phyloP scores from a whole-genome alignment of 1,140 invertebrate genomes.

The Drosophila miranda region DNA sequence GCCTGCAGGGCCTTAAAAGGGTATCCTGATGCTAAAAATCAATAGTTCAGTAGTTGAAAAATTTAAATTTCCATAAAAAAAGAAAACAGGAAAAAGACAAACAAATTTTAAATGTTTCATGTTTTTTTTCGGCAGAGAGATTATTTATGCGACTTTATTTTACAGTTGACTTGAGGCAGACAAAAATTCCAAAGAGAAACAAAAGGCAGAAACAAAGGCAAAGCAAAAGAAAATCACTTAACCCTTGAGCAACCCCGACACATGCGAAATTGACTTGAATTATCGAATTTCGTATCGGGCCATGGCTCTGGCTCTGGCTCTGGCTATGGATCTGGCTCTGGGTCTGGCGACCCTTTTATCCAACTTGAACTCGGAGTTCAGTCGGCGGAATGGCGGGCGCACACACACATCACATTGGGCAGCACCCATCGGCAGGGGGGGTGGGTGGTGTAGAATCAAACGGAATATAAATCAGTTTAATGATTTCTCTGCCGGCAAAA shows the following conservation, averaged over 20 bases:
- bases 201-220: constrained; percentile 1
- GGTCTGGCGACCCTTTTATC: constrained; percentile 58
- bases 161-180: constrained; percentile 58
- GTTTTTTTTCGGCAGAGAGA: constrained; percentile 3
- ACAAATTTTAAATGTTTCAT: constrained; percentile 47
- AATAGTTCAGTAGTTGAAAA: constrained; percentile 26
- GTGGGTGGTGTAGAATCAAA: constrained; percentile 50
- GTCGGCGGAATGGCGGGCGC: constrained; percentile 30
- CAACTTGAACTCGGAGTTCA: constrained; percentile 71
- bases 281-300: constrained; percentile 59
- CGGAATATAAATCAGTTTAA: constrained; percentile 76
- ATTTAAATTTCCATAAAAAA: constrained; percentile 25
- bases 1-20: constrained; percentile 42
- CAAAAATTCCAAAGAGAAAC: constrained; percentile 13
- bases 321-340: not conserved
- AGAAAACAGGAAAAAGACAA: not conserved
- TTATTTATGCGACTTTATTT: constrained; percentile 67
- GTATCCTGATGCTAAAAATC: constrained; percentile 20
- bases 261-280: constrained; percentile 73
- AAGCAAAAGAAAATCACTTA: constrained; percentile 60
- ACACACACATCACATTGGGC: constrained; percentile 9
- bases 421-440: constrained; percentile 15
- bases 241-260: constrained; percentile 70
- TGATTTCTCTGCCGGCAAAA: constrained; percentile 66
- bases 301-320: too few species aligned